These are phyloP conservation scores for Chrysopa pallens DNA, from an alignment of 1,140 invertebrate species.

Conservation along the genomic window DNA sequence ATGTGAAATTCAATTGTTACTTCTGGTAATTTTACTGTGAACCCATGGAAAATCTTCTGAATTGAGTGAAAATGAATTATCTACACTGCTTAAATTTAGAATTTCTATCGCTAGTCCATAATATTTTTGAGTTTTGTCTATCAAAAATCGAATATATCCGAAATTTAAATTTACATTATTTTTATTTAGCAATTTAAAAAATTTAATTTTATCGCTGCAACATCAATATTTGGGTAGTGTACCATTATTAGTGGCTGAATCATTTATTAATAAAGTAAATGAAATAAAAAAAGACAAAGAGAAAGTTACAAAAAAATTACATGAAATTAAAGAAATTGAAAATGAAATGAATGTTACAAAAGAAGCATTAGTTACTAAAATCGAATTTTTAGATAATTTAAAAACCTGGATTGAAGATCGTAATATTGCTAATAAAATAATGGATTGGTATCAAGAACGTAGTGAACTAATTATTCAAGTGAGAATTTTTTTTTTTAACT, in stretches of 20 bases:
- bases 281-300: slow-evolving; percentile 12
- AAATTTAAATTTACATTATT: no score
- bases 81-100: no score
- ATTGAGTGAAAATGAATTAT: no score
- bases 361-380: slow-evolving; percentile 17
- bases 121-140: no score
- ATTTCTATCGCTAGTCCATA: no score
- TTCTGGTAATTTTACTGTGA: no score
- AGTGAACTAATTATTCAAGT: slow-evolving; percentile 10
- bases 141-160: no score
- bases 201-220: slow-evolving; percentile 16
- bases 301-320: slow-evolving; percentile 9
- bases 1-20: no score
- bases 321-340: slow-evolving; percentile 13
- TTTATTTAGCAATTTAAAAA: slow-evolving; percentile 15
- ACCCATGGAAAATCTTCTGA: no score
- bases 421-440: slow-evolving; percentile 3
- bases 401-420: slow-evolving; percentile 5
- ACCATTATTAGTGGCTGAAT: slow-evolving; percentile 15
- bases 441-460: slow-evolving; percentile 10
- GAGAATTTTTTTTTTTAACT: slow-evolving; percentile 1
- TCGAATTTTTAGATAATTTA: slow-evolving; percentile 7
- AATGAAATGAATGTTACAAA: slow-evolving; percentile 16
- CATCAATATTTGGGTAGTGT: slow-evolving; percentile 18
- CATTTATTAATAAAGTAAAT: slow-evolving; percentile 12